Evolutionary conservation across 2,888 invertebrate genomes (phyloP).

Genomic region (Polymixis flavicincta): DNA sequence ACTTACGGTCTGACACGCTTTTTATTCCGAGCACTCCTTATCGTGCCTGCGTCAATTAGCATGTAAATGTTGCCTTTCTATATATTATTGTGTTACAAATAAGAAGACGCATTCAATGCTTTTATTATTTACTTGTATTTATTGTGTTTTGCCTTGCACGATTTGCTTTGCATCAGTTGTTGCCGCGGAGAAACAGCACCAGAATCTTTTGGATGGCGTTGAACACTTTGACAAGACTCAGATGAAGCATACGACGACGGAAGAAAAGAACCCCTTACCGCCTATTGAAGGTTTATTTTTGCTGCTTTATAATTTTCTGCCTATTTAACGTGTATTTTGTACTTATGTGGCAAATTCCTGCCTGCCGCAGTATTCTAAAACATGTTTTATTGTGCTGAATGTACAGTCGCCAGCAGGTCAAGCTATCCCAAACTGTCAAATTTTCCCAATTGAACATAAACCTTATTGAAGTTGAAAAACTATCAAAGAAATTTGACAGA

Average conservation of each 20-base stretch:
- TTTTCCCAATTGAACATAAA: no score
- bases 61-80: constrained; percentile 65
- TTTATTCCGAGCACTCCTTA: constrained; percentile 57
- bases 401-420: no score
- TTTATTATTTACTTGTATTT: constrained; percentile 63
- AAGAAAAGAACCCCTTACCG: constrained; percentile 94
- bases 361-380: constrained; percentile 10
- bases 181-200: constrained; percentile 93
- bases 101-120: constrained; percentile 55
- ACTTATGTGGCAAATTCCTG: constrained; percentile 18
- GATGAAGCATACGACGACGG: constrained; percentile 93
- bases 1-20: constrained; percentile 68
- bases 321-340: constrained; percentile 32
- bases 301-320: constrained; percentile 68
- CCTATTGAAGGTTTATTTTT: constrained; percentile 92
- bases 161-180: constrained; percentile 91
- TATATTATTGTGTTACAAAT: constrained; percentile 41
- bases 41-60: constrained; percentile 52
- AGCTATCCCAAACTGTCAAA: no score
- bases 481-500: no score
- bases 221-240: constrained; percentile 93
- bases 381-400: background rate
- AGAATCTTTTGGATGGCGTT: constrained; percentile 93
- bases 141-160: constrained; percentile 79
- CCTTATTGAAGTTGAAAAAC: no score